Percentiles rank a stretch among this genome's conserved stretches.
Evolutionary conservation across 2,888 invertebrate species (phyloP).

Genomic region (Cepaea hortensis): DNA sequence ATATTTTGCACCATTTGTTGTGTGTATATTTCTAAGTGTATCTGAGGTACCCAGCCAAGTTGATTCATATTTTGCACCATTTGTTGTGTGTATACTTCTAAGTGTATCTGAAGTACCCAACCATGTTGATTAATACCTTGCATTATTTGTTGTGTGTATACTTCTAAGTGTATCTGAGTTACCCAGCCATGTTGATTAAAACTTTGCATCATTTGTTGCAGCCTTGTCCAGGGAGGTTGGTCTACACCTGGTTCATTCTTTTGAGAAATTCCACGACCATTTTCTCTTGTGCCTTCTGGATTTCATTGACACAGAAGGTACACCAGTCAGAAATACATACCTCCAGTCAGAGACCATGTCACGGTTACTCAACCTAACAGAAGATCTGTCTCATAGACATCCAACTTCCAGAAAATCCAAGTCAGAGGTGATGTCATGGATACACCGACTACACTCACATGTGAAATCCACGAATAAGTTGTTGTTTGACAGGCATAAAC

Average conservation of each 20-base stretch:
- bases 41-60: too few species aligned
- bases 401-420: not conserved
- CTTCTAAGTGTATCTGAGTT: too few species aligned
- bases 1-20: too few species aligned
- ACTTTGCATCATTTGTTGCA: not conserved
- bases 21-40: too few species aligned
- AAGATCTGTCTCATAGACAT: not conserved
- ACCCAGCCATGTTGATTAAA: too few species aligned
- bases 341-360: not conserved
- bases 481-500: constrained; percentile 15
- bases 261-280: constrained; percentile 49
- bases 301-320: not conserved
- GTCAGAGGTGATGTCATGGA: not conserved
- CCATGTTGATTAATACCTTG: too few species aligned
- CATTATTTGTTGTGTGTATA: too few species aligned
- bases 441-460: constrained; percentile 1
- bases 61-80: too few species aligned
- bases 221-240: constrained; percentile 27
- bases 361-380: not conserved
- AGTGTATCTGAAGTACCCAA: too few species aligned
- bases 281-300: constrained; percentile 44
- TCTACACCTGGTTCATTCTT: constrained; percentile 28
- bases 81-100: too few species aligned
- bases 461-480: constrained; percentile 20
- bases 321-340: not conserved